Percentiles rank a stretch among this genome's conserved stretches.
Conservation (phyloP, 2,797 vertebrate species). For the Acipenser transmontanus region DNA sequence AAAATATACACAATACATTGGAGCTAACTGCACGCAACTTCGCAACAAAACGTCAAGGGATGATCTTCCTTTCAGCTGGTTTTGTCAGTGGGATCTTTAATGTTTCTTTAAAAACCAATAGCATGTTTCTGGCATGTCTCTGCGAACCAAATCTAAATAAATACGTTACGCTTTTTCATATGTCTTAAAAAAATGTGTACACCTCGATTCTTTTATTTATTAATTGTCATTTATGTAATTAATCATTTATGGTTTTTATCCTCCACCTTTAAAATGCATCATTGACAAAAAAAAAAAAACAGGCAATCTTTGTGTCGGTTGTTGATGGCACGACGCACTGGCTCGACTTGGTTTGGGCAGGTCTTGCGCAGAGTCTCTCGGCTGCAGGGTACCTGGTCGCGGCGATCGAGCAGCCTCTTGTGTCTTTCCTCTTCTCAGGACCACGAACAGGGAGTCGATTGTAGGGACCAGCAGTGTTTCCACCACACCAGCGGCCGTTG, state of each 20-base stretch:
- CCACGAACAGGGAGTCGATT: conserved; percentile 59
- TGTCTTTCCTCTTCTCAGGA: conserved; percentile 82
- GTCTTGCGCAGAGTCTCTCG: conserved; percentile 87
- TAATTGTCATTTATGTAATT: no score
- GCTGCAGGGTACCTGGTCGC: conserved; percentile 82
- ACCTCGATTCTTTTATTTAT: no score
- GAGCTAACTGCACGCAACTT: conserved; percentile 44
- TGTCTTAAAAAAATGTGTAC: not conserved
- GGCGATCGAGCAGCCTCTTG: conserved; percentile 87
- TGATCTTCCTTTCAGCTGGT: conserved; percentile 21
- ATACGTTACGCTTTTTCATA: not conserved
- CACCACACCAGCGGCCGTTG: conserved; percentile 49
- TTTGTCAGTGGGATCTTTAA: conserved; percentile 28
- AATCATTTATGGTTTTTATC: no score
- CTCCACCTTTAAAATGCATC: no score
- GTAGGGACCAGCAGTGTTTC: conserved; percentile 42
- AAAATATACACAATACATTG: conserved; percentile 47
- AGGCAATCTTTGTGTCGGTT: conserved; percentile 48
- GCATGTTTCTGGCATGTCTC: conserved; percentile 23
- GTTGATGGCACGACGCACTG: conserved; percentile 87
- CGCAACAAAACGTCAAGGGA: conserved; percentile 31
- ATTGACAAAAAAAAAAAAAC: conserved; percentile 28
- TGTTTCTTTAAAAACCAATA: conserved; percentile 13
- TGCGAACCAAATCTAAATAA: conserved; percentile 18
- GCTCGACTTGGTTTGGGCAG: conserved; percentile 85